Conservation (phyloP, 2,888 invertebrate species). For the Xanthostigma xanthostigma region DNA sequence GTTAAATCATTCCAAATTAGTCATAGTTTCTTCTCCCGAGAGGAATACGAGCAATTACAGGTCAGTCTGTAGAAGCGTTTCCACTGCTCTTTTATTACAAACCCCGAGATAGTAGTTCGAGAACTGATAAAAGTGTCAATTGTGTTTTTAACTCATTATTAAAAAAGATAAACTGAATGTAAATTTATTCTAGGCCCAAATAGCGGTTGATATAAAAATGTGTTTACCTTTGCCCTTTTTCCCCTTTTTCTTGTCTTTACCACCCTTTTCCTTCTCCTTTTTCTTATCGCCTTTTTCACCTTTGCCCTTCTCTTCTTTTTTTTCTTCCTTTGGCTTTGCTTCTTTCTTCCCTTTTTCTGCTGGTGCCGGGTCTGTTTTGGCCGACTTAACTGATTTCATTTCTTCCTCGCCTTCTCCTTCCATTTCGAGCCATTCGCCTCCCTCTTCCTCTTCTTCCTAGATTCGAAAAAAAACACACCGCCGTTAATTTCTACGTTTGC, state of each 20-base stretch:
- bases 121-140: no score
- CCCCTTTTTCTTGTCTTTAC: constrained; percentile 7
- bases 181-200: no score
- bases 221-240: constrained; percentile 3
- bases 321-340: constrained; percentile 17
- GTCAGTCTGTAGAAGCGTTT: no score
- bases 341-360: constrained; percentile 10
- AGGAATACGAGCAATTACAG: no score
- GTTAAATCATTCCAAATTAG: no score
- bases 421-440: constrained; percentile 12
- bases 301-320: constrained; percentile 26
- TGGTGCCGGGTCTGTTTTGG: constrained; percentile 5
- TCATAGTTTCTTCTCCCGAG: no score
- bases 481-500: no score
- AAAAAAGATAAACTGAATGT: no score
- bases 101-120: no score
- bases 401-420: constrained; percentile 12
- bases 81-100: no score
- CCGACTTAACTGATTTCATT: constrained; percentile 3
- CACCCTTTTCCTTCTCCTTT: constrained; percentile 22
- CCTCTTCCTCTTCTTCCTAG: constrained; percentile 25
- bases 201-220: no score
- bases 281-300: constrained; percentile 22
- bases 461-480: neutral
- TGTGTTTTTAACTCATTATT: no score